Evolutionary conservation across 2,888 invertebrate genomes (phyloP).

Genomic region (Cynaeus angustus): DNA sequence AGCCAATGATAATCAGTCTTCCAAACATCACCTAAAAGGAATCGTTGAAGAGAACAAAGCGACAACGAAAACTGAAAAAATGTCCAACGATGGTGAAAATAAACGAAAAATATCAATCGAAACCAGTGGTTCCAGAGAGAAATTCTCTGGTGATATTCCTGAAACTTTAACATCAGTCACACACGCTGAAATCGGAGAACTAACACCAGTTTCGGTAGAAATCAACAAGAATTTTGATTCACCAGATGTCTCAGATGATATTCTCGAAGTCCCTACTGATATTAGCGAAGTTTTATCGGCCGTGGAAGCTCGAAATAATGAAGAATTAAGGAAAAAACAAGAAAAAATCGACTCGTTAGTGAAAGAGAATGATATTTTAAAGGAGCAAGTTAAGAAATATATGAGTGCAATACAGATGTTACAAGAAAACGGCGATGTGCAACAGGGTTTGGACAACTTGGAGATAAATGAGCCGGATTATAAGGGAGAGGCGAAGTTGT

Average conservation of each 20-base stretch:
- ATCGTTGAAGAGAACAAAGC: slow-evolving; percentile 56
- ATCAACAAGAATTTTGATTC: slow-evolving; percentile 62
- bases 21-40: slow-evolving; percentile 49
- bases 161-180: slow-evolving; percentile 72
- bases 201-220: slow-evolving; percentile 71
- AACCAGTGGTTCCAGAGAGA: slow-evolving; percentile 66
- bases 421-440: slow-evolving; percentile 71
- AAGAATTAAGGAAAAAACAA: slow-evolving; percentile 64
- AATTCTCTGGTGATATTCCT: slow-evolving; percentile 58
- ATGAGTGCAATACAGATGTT: slow-evolving; percentile 92
- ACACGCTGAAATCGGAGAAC: slow-evolving; percentile 71
- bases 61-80: slow-evolving; percentile 18
- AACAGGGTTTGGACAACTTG: slow-evolving; percentile 65
- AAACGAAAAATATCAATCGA: slow-evolving; percentile 64
- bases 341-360: slow-evolving; percentile 64
- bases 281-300: slow-evolving; percentile 68
- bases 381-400: slow-evolving; percentile 89
- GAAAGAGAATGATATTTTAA: slow-evolving; percentile 87
- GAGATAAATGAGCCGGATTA: slow-evolving; percentile 71
- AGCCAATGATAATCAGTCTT: slow-evolving; percentile 53
- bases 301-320: slow-evolving; percentile 68
- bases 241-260: slow-evolving; percentile 64
- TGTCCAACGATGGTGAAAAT: slow-evolving; percentile 33
- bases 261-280: slow-evolving; percentile 67
- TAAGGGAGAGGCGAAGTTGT: slow-evolving; percentile 83